A percentile compares a stretch with the other conserved stretches of the same genome.
Conservation (phyloP, 2,113 vertebrate genomes). For the Axis porcinus region DNA sequence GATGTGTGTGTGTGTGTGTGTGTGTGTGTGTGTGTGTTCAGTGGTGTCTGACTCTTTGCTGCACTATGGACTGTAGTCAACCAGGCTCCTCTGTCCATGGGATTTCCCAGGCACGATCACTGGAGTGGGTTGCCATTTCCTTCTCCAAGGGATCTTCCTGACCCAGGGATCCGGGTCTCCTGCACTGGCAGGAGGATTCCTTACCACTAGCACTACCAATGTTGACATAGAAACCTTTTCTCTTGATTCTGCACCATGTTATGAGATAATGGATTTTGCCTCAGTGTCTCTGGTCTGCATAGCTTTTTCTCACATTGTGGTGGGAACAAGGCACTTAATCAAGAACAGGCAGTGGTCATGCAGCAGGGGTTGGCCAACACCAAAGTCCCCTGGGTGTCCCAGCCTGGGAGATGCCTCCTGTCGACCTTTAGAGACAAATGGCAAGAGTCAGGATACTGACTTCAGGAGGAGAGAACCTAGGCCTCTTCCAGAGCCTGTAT, state of each 20-base stretch:
- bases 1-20: neutral
- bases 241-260: fast-evolving
- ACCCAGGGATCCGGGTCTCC: fast-evolving
- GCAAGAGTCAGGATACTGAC: neutral
- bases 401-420: neutral
- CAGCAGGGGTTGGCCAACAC: fast-evolving
- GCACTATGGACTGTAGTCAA: neutral
- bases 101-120: neutral
- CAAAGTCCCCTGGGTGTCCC: fast-evolving
- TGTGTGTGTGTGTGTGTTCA: fast-evolving
- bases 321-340: fast-evolving
- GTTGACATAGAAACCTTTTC: fast-evolving
- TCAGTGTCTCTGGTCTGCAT: fast-evolving
- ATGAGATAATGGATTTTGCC: neutral
- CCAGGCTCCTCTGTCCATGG: neutral
- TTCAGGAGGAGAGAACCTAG: neutral
- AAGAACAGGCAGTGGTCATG: fast-evolving
- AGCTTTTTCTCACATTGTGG: fast-evolving
- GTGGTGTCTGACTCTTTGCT: neutral
- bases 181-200: neutral
- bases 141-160: neutral
- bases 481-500: no score
- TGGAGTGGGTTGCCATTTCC: neutral
- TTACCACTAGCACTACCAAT: neutral
- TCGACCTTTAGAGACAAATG: neutral